Conservation (phyloP, 1,140 invertebrate genomes). For the Centruroides sculpturatus region DNA sequence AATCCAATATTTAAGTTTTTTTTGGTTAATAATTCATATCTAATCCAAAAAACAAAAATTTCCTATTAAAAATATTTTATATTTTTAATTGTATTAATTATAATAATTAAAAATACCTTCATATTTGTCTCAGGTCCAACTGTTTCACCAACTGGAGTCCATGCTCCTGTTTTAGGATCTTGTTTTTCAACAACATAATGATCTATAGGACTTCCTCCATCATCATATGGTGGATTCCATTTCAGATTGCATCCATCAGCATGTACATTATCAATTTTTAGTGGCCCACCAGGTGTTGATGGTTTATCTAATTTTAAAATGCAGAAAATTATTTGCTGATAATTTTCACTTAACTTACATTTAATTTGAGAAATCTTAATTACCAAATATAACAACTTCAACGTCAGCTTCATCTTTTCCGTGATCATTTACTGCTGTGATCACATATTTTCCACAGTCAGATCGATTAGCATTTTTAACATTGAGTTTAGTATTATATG, state of each 20-base stretch:
- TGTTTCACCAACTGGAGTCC: conserved; percentile 56
- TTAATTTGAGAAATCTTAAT: conserved; percentile 24
- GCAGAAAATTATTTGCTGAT: too few species aligned
- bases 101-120: conserved; percentile 16
- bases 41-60: too few species aligned
- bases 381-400: conserved; percentile 75
- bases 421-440: conserved; percentile 83
- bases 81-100: too few species aligned
- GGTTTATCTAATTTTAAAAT: conserved; percentile 51
- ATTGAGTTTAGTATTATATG: conserved; percentile 76
- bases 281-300: conserved; percentile 69
- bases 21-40: too few species aligned
- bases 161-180: conserved; percentile 54
- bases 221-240: conserved; percentile 72
- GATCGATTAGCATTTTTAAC: conserved; percentile 63
- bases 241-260: conserved; percentile 66
- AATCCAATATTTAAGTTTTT: too few species aligned
- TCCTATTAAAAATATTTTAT: too few species aligned
- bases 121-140: conserved; percentile 42
- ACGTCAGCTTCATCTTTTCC: conserved; percentile 84
- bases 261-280: conserved; percentile 53
- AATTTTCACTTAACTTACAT: too few species aligned
- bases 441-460: conserved; percentile 83
- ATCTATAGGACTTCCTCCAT: conserved; percentile 81
- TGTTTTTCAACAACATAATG: conserved; percentile 86